Percentiles rank a stretch among this genome's conserved stretches.
phyloP scores from a whole-genome alignment of 1,140 invertebrate species.

The Euura lappo region DNA sequence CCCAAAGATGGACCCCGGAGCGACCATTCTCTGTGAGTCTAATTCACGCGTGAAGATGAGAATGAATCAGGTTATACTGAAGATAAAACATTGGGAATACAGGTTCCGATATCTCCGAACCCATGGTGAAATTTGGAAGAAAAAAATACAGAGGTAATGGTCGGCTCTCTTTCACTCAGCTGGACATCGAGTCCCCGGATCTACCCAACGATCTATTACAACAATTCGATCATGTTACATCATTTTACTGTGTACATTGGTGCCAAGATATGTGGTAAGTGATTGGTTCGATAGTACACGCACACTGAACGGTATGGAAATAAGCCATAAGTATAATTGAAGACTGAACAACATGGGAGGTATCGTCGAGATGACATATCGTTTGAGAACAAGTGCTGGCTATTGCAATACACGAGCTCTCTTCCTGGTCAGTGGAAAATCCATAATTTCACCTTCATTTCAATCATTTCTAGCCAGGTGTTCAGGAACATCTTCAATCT shows the following conservation, averaged over 20 bases:
- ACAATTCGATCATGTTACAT: slow-evolving; percentile 76
- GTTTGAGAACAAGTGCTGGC: background rate
- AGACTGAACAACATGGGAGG: too few relatives aligned
- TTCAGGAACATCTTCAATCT: slow-evolving; percentile 71
- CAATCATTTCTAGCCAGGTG: slow-evolving; percentile 59
- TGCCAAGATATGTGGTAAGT: slow-evolving; percentile 73
- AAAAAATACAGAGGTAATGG: slow-evolving; percentile 56
- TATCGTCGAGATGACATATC: slow-evolving; percentile 14
- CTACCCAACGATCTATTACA: slow-evolving; percentile 58
- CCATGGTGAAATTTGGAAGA: slow-evolving; percentile 74
- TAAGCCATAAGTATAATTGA: too few relatives aligned
- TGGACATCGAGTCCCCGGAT: slow-evolving; percentile 69
- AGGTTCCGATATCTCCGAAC: slow-evolving; percentile 73
- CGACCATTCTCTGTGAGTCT: slow-evolving; percentile 42
- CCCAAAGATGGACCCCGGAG: slow-evolving; percentile 63
- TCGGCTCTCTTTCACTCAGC: slow-evolving; percentile 64
- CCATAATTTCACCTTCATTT: background rate
- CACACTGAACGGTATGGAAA: too few relatives aligned
- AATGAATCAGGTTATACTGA: too few relatives aligned
- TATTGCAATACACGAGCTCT: too few relatives aligned
- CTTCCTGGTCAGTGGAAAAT: background rate
- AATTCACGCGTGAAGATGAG: too few relatives aligned
- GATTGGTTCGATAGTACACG: too few relatives aligned
- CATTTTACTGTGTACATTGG: slow-evolving; percentile 86
- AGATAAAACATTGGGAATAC: background rate